Conservation (phyloP, 2,888 invertebrate genomes). For the Epicampocera succincta region DNA sequence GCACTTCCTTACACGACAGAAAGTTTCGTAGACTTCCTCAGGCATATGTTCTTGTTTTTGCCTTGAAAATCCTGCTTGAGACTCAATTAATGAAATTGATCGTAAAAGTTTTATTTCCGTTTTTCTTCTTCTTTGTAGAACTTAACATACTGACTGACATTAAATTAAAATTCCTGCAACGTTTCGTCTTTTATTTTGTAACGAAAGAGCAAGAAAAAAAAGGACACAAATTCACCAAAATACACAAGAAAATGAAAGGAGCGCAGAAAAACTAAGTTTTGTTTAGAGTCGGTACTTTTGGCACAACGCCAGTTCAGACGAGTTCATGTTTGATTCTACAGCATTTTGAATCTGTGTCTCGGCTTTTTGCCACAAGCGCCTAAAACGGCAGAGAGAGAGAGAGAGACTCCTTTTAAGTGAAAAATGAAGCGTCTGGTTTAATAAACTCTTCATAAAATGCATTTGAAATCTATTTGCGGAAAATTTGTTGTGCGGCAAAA, state of each 20-base stretch:
- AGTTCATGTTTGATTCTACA: conserved; percentile 4
- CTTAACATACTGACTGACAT: conserved; percentile 55
- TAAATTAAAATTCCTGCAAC: conserved; percentile 47
- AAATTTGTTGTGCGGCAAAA: too few relatives aligned
- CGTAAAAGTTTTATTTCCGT: conserved; percentile 50
- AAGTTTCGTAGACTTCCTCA: too few relatives aligned
- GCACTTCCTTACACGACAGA: too few relatives aligned
- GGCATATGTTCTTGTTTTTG: neutral
- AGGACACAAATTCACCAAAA: neutral
- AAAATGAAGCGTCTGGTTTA: conserved; percentile 35
- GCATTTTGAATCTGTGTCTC: neutral
- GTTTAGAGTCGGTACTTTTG: conserved; percentile 42
- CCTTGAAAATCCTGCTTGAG: neutral
- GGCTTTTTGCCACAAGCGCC: neutral
- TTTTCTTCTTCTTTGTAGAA: neutral
- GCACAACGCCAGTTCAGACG: conserved; percentile 40
- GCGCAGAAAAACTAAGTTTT: conserved; percentile 19
- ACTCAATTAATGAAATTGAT: conserved; percentile 61
- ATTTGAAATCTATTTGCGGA: too few relatives aligned
- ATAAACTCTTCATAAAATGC: conserved; percentile 13
- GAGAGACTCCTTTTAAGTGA: conserved; percentile 22
- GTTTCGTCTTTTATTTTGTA: neutral
- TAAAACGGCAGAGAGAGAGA: too few relatives aligned
- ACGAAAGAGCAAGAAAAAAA: neutral
- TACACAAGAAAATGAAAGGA: neutral